Conservation (phyloP, 2,797 vertebrate species). For the Sebastes melanostomus region DNA sequence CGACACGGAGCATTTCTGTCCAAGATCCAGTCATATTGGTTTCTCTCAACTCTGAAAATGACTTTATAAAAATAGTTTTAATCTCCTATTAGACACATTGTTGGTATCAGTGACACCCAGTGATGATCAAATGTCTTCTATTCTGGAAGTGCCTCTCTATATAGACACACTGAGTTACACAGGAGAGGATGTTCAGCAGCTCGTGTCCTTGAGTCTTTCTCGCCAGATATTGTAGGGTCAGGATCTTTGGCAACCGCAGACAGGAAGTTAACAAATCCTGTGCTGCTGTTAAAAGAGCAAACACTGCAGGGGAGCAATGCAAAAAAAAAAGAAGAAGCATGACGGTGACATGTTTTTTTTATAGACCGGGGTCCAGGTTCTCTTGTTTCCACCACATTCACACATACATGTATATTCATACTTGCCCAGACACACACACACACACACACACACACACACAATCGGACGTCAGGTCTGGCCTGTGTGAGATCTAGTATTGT, state of each 20-base stretch:
- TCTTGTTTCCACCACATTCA: neutral
- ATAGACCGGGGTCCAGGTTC: neutral
- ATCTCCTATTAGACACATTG: neutral
- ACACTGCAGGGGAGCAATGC: neutral
- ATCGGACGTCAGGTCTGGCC: conserved; percentile 5
- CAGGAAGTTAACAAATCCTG: neutral
- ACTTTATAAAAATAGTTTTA: neutral
- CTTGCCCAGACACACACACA: neutral
- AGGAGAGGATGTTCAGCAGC: neutral
- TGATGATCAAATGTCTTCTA: neutral
- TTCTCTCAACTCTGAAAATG: neutral
- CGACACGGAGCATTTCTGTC: neutral
- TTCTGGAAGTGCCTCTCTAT: neutral
- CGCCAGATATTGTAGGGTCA: neutral
- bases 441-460: neutral
- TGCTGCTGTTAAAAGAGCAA: conserved; percentile 5
- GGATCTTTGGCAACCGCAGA: neutral
- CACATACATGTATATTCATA: neutral
- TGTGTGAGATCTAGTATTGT: conserved; percentile 34
- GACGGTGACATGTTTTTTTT: too few species aligned
- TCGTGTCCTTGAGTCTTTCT: conserved; percentile 6
- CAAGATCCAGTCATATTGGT: neutral
- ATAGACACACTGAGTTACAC: neutral
- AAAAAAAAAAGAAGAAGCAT: neutral
- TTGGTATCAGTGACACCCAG: neutral